phyloP scores from a whole-genome alignment of 2,797 vertebrate genomes.

The Pseudochirops cupreus region DNA sequence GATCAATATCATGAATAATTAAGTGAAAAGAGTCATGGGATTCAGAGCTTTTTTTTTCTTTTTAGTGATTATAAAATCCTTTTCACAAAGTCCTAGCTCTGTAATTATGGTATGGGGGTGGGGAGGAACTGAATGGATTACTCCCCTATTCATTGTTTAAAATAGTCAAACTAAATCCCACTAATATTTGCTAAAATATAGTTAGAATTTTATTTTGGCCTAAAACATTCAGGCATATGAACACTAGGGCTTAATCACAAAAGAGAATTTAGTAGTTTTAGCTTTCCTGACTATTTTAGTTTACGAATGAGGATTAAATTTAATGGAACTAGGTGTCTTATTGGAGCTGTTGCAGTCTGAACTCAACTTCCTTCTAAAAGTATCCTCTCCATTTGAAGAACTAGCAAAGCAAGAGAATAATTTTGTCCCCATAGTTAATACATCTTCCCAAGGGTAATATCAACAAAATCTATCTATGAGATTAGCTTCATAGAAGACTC shows the following conservation, averaged over 20 bases:
- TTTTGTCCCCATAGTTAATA: neutral
- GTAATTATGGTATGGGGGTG: neutral
- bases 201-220: constrained; percentile 19
- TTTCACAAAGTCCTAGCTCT: constrained; percentile 54
- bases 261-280: constrained; percentile 30
- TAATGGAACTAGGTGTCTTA: neutral
- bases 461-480: neutral
- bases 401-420: neutral
- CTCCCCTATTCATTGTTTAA: constrained; percentile 39
- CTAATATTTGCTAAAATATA: constrained; percentile 5
- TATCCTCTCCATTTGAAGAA: neutral
- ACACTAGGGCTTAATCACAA: neutral
- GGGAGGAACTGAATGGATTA: constrained; percentile 10
- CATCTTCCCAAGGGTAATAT: neutral
- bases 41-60: constrained; percentile 62
- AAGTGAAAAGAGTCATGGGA: constrained; percentile 54
- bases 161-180: neutral
- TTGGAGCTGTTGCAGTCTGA: neutral
- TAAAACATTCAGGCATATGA: constrained; percentile 1
- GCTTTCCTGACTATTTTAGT: constrained; percentile 1
- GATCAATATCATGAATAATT: constrained; percentile 68
- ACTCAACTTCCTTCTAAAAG: neutral
- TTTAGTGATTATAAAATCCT: constrained; percentile 65
- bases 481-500: neutral
- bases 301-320: neutral